Evolutionary conservation across 2,888 invertebrate genomes (phyloP).

Genomic region (Netelia fuscicornis): DNA sequence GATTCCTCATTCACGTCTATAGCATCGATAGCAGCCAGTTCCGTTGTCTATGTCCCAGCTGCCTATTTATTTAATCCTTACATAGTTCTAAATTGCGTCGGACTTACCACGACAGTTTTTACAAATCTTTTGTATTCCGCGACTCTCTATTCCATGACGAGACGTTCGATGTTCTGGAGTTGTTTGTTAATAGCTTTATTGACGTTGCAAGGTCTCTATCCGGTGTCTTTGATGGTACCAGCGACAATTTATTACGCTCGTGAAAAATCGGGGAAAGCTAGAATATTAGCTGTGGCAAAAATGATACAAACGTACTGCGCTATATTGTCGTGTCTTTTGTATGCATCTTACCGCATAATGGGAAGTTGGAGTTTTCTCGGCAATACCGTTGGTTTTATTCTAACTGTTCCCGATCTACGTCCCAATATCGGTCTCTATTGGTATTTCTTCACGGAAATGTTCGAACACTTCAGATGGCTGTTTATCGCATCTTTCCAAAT

Average conservation of each 20-base stretch:
- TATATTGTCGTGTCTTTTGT: conserved; percentile 87
- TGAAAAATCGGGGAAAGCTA: conserved; percentile 85
- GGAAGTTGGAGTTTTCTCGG: conserved; percentile 86
- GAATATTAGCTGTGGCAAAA: conserved; percentile 85
- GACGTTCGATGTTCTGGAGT: conserved; percentile 88
- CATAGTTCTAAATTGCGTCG: conserved; percentile 94
- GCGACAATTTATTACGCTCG: conserved; percentile 90
- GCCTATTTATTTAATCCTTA: conserved; percentile 96
- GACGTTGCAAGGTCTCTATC: conserved; percentile 93
- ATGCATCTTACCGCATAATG: conserved; percentile 88
- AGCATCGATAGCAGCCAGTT: conserved; percentile 71
- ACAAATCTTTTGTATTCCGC: conserved; percentile 93
- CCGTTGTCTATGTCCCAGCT: conserved; percentile 88
- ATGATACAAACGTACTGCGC: conserved; percentile 86
- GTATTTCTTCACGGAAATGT: conserved; percentile 99
- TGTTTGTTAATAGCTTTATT: conserved; percentile 91
- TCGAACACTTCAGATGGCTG: conserved; percentile 98
- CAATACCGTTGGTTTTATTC: conserved; percentile 87
- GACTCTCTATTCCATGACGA: conserved; percentile 90
- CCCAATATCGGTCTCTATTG: conserved; percentile 99
- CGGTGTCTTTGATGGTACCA: conserved; percentile 93
- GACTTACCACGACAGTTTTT: conserved; percentile 95
- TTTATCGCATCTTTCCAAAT: conserved; percentile 99
- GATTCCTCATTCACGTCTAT: conserved; percentile 63
- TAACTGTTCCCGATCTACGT: conserved; percentile 96